These are phyloP conservation scores for Mustelus asterias DNA, from an alignment of 2,113 vertebrate species.

Conservation along the genomic window DNA sequence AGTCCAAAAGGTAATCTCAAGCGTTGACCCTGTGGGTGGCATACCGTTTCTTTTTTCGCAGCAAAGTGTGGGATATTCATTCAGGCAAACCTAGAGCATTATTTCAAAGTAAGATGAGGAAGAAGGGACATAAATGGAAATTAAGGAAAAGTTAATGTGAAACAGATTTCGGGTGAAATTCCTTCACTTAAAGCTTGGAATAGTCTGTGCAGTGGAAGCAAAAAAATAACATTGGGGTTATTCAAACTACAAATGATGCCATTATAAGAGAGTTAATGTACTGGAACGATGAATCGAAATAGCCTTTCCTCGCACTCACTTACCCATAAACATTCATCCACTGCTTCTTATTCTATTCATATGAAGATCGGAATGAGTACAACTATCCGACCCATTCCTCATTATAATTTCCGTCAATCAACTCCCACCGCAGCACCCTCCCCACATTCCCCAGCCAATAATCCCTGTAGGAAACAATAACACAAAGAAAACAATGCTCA, in stretches of 20 bases:
- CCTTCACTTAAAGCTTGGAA: background rate
- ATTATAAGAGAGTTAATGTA: background rate
- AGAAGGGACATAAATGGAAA: background rate
- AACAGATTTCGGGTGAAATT: background rate
- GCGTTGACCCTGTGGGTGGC: background rate
- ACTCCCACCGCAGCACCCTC: too few relatives aligned
- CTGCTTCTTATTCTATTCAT: background rate
- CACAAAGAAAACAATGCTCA: background rate
- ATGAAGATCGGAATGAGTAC: background rate
- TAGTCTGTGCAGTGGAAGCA: background rate
- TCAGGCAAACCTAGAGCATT: background rate
- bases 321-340: background rate
- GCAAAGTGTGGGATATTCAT: background rate
- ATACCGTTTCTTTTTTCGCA: background rate
- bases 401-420: background rate
- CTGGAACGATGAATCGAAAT: background rate
- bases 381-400: background rate
- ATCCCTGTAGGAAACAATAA: background rate
- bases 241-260: background rate
- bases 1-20: background rate
- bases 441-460: too few relatives aligned
- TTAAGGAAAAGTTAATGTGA: background rate
- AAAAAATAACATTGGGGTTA: background rate
- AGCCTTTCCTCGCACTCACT: background rate
- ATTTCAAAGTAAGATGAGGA: background rate